phyloP scores from a whole-genome alignment of 2,888 invertebrate genomes.

The Synergus itoensis region DNA sequence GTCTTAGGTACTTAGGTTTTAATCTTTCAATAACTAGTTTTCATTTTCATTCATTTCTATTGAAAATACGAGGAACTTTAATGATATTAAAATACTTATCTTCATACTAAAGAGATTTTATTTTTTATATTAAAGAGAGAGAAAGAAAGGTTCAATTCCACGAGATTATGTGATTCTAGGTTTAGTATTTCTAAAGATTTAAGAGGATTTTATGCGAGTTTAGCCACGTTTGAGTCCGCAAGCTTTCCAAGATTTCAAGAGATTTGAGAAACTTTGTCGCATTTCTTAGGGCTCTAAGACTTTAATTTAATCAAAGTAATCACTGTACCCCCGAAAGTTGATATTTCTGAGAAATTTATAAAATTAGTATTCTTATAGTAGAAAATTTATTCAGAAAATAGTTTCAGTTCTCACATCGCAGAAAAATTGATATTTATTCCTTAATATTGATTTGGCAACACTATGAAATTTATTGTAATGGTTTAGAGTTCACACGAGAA shows the following conservation, averaged over 20 bases:
- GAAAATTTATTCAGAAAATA: background rate
- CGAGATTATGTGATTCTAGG: slow-evolving; percentile 2
- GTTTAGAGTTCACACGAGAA: background rate
- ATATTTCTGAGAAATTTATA: background rate
- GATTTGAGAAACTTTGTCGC: slow-evolving; percentile 8
- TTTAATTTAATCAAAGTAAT: slow-evolving; percentile 9
- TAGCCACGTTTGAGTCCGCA: slow-evolving; percentile 4
- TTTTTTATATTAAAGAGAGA: background rate
- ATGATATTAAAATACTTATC: background rate
- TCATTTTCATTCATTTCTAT: background rate
- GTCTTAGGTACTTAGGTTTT: no score
- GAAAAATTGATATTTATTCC: no score
- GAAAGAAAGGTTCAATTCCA: background rate
- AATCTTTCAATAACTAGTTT: no score
- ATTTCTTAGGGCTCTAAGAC: background rate
- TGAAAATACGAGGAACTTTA: background rate
- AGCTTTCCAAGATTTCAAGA: slow-evolving; percentile 29
- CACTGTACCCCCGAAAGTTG: background rate
- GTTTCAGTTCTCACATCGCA: no score
- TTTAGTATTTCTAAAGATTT: slow-evolving; percentile 19
- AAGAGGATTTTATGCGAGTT: slow-evolving; percentile 32
- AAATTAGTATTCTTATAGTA: background rate
- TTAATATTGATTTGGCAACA: no score
- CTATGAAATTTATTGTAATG: slow-evolving; percentile 5
- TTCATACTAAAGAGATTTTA: background rate